Conservation (phyloP, 2,888 invertebrate genomes). For the Hydrotaea cyrtoneurina region DNA sequence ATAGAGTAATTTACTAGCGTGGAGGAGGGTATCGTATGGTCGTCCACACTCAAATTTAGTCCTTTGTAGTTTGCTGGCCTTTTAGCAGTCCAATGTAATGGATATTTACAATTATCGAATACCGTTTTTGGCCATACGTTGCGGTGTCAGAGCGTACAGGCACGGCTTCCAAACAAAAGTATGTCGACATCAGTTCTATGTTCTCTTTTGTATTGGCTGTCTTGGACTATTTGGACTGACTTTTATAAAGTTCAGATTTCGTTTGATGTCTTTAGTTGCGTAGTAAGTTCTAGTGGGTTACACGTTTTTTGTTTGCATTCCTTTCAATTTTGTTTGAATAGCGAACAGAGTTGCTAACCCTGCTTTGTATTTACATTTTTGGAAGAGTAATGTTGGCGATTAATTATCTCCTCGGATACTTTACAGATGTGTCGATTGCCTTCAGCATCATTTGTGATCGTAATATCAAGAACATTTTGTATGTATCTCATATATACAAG, state of each 20-base stretch:
- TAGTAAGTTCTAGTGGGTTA: slow-evolving; percentile 52
- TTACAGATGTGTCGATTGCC: too few relatives aligned
- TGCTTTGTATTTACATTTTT: too few relatives aligned
- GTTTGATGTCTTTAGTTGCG: slow-evolving; percentile 25
- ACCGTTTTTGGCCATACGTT: not conserved
- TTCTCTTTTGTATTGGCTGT: slow-evolving; percentile 11
- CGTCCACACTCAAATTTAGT: too few relatives aligned
- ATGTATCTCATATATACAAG: too few relatives aligned
- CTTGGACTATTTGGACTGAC: slow-evolving; percentile 46
- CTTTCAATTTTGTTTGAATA: slow-evolving; percentile 48
- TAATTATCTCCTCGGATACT: too few relatives aligned
- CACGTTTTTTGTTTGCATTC: slow-evolving; percentile 54
- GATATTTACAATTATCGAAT: slow-evolving; percentile 6
- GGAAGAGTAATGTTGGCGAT: too few relatives aligned
- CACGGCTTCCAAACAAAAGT: slow-evolving; percentile 32
- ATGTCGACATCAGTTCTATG: slow-evolving; percentile 2
- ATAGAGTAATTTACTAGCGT: too few relatives aligned
- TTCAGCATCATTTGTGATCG: too few relatives aligned
- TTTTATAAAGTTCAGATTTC: slow-evolving; percentile 42
- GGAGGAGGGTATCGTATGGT: too few relatives aligned
- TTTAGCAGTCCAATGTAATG: not conserved
- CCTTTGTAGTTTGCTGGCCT: not conserved
- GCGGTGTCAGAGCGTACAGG: slow-evolving; percentile 27
- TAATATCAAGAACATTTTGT: too few relatives aligned
- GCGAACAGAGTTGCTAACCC: too few relatives aligned